Base-by-base conservation (phyloP, 2,113 vertebrate species). In the Neotoma lepida region DNA sequence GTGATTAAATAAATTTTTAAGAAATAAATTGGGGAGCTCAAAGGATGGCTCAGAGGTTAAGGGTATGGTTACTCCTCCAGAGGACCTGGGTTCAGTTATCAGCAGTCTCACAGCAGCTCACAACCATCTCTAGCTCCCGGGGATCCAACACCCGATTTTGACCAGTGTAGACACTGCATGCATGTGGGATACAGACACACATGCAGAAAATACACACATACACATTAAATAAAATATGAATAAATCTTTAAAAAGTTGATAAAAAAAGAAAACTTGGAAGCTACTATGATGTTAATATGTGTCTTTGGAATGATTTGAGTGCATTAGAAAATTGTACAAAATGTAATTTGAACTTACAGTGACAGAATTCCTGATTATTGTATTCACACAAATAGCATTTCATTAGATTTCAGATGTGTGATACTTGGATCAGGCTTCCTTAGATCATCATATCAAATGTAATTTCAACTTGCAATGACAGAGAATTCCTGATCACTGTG, bases 321-420 rank as follows among this genome's bases (percentile, higher is more conserved):
- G 6, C 68, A 74, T 35, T 73, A 41, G 9, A 66, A 13, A 9
- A 66, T 66, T 12, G 10, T 33, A 66, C 12, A 9, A 33, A 33
- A 66, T 33, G 28, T 33, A 33, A 77, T 70, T 49, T 9, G 82
- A 86, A 82, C 13, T 63, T 54, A 44, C 4, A 22, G 86, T 41
- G 12, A 0, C 89, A 86, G 4, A 93, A 70, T 85, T 94, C 10
- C 51, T 90, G 30, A 95, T 88, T 20, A 90, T n/a, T 88, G 24
- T 6, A 54, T 63, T 86, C 44, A 54, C 39, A 9, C 18, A 92
- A 86, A 68, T 51, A 82, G 33, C 6, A 71, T 56, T 85, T n/a
- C 15, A 9, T 49, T 66, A 61, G 7, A 44, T 68, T 78, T 24
- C 46, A 70, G 66, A 35, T 93, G 71, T 56, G 8, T 80, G 17